Base-by-base conservation (phyloP, 1,140 invertebrate genomes). In the Drosophila triauraria region DNA sequence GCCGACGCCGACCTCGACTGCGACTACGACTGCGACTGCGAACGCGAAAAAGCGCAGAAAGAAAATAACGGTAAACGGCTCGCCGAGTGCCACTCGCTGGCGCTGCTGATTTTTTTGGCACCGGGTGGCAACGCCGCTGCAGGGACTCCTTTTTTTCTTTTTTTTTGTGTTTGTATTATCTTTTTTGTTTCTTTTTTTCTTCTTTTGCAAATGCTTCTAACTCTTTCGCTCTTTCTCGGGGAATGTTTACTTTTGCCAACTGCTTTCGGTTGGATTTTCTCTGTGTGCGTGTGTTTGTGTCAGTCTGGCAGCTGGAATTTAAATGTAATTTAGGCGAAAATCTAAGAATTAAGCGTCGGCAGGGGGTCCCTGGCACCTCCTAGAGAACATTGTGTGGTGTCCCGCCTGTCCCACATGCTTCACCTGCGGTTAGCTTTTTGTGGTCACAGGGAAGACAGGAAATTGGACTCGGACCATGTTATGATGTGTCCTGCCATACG, bases 101-200 rank as follows among this genome's bases (percentile, higher is more conserved):
- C 40, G 35, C 42, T 59, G 51, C 54, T 25, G 25, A 50, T 30
- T 17, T 48, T 47, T 47, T 48, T 60, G 12, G 25, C 50, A 44
- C 56, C 44, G 60, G 67, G 69, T 82, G 80, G 80, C 80, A 82
- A 82, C 80, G 50, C 80, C 69, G 53, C 48, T n/a, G 53, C 27
- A 35, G 23, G 17, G 38, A 35, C 48, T 43, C 54, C 13, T 25
- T 5, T 17, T n/a, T 7, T 47, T 61, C 38, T 44, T 23, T 47
- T 38, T 13, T 60, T 35, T 35, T 35, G 32, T 40, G 32, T 32
- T 12, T 30, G 6, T 43, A 12, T 63, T 38, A 27, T 46, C 42
- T 48, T 38, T 32, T 27, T 48, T 9, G 10, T n/a, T 30, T 51
- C 50, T 50, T 35, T 8, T 12, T 40, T 40, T 13, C 10, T 8